Evolutionary conservation across 2,113 vertebrate species (phyloP), one percentile per base, ranked within the genome.

Genomic region (Corythornis vintsioides): DNA sequence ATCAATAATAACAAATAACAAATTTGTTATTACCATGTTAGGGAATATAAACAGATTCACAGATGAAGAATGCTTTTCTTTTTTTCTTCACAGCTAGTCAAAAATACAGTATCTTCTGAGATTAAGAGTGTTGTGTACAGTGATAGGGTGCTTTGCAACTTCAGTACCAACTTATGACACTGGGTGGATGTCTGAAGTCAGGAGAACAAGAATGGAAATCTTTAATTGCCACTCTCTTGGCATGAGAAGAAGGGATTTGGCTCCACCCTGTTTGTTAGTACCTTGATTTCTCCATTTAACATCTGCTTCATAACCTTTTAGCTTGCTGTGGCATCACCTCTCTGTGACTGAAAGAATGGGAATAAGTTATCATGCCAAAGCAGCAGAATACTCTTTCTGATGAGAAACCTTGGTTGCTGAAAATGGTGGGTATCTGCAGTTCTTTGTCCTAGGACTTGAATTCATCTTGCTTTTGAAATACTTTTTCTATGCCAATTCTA

Each of bases 141-240:
- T 9, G 31, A n/a, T 4, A 80, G 20, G 8, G 42, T 20, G 13
- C 66, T 79, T 60, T 84, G 82, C 52, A 66, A 60, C 82, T 95
- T 93, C 92, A 93, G 0, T 96, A 92, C 94, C 89, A 57, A 52
- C 79, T 84, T 93, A 65, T 89, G 81, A 94, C 94, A 81, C 88
- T 95, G 94, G 92, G 95, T 96, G 94, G 95, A 91, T 94, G 86
- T 90, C 89, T 75, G 43, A 92, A 90, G 55, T 92, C 84, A 82
- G 29, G 50, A 89, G 64, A 92, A 73, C 19, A 80, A 55, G 73
- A 86, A 88, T 72, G 77, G 6, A 82, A 66, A 85, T 64, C 25
- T 80, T 86, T 88, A 91, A 60, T 48, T 89, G 55, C 19, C 48
- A 33, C 19, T 33, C 16, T 40, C 78, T 60, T 80, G 43, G 56